phyloP scores from a whole-genome alignment of 1,140 invertebrate genomes.

The Calephelis nemesis region DNA sequence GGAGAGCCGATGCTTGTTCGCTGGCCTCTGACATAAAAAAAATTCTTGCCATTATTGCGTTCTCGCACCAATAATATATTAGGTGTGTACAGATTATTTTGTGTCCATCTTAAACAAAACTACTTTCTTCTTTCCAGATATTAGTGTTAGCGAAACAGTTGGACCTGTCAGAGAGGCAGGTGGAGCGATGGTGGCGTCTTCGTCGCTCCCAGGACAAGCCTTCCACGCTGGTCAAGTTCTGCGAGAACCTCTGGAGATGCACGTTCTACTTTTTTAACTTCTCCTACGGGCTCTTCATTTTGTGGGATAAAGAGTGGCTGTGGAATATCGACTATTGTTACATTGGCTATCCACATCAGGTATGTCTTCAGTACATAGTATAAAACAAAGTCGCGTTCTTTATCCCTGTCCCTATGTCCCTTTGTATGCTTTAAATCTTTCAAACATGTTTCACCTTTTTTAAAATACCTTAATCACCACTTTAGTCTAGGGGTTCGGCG shows the following conservation, averaged over 20 bases:
- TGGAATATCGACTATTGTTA: constrained; percentile 96
- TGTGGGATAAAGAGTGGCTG: constrained; percentile 97
- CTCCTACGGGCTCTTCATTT: constrained; percentile 88
- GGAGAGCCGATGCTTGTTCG: no score
- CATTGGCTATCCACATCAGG: constrained; percentile 87
- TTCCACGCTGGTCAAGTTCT: constrained; percentile 94
- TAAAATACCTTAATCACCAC: no score
- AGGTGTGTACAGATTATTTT: no score
- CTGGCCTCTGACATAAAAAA: no score
- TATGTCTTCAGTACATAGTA: constrained; percentile 48
- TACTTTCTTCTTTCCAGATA: constrained; percentile 77
- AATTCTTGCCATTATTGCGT: not conserved
- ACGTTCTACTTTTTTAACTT: constrained; percentile 93
- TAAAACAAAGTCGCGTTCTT: no score
- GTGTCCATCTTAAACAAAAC: not conserved
- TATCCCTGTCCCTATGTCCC: no score
- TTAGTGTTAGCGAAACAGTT: constrained; percentile 90
- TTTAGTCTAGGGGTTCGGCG: no score
- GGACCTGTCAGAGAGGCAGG: constrained; percentile 90
- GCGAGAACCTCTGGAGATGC: constrained; percentile 94
- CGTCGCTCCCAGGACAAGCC: constrained; percentile 91
- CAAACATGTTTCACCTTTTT: no score
- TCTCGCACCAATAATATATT: no score
- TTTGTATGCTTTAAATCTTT: no score
- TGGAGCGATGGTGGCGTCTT: constrained; percentile 93